phyloP scores from a whole-genome alignment of 2,888 invertebrate genomes.

The Rhopalosiphum nymphaeae region DNA sequence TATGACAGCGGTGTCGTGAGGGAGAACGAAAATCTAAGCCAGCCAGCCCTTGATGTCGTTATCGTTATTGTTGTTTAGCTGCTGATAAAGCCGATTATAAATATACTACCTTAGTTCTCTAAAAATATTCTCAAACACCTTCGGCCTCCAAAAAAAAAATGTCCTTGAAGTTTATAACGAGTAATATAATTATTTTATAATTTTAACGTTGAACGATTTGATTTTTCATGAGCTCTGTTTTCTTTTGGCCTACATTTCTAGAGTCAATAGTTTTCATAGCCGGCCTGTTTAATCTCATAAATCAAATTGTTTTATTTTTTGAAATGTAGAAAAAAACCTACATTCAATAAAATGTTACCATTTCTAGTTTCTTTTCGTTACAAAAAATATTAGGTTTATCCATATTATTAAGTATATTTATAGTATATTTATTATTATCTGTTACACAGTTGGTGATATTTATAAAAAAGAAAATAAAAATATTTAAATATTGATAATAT shows the following conservation, averaged over 20 bases:
- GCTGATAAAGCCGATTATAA: background rate
- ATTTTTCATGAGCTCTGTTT: background rate
- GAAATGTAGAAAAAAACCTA: too few relatives aligned
- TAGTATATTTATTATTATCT: background rate
- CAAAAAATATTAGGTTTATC: background rate
- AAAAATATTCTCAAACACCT: background rate
- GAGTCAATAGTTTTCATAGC: background rate
- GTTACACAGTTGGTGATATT: background rate
- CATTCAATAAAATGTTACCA: background rate
- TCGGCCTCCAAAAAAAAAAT: background rate
- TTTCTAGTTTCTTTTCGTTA: background rate
- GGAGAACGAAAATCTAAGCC: background rate
- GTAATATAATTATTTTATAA: background rate
- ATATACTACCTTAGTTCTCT: background rate
- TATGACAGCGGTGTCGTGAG: background rate
- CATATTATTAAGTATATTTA: background rate
- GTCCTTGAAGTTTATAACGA: background rate
- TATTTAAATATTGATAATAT: background rate
- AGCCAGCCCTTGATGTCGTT: background rate
- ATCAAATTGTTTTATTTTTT: background rate
- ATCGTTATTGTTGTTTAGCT: background rate
- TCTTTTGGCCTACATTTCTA: background rate
- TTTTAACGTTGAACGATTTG: background rate
- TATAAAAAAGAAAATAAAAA: background rate
- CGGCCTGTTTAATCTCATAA: background rate